Evolutionary conservation across 2,797 vertebrate genomes (phyloP), one percentile per base, ranked within the genome.

Genomic region (Sebastes reedi): DNA sequence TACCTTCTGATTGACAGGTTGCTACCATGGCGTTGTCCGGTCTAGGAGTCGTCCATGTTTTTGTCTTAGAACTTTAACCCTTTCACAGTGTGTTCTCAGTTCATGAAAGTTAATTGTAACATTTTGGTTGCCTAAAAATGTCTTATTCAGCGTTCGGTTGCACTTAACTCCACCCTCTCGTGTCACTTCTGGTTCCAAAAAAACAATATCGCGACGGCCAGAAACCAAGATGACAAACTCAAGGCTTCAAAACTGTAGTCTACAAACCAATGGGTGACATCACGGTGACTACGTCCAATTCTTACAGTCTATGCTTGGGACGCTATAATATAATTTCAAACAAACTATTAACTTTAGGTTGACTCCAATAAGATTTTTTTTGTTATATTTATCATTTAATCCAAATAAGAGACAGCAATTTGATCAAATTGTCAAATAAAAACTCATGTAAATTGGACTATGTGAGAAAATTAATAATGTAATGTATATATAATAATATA

Each of bases 1-100:
- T 52, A 50, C 1, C 18, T 50, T 8, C 1, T 52, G 50, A 52
- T n/a, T 52, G 50, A n/a, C 2, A 52, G 50, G 20, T 10, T 0
- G 1, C 18, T 52, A 52, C 42, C 50, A 52, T 0, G 20, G 18
- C 20, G 0, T 52, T 52, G 18, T 52, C 50, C 2, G 0, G 8
- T 52, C 20, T 52, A 0, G 50, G 20, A 0, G 42, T 46, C 0
- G 8, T 52, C 4, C 0, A 0, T 52, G 50, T 52, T 52, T 52
- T 52, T 0, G 8, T 52, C 50, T 52, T 52, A 42, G 0, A 42
- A 42, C 3, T 42, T 42, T 16, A 42, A 42, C 39, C 39, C 13
- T 42, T 42, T 16, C 39, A 42, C 39, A 16, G 14, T 18, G 16
- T 18, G 16, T 46, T 46, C 0, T 46, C 42, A 52, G 50, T 9